phyloP scores from a whole-genome alignment of 2,113 vertebrate genomes.

The Hemibagrus wyckioides region DNA sequence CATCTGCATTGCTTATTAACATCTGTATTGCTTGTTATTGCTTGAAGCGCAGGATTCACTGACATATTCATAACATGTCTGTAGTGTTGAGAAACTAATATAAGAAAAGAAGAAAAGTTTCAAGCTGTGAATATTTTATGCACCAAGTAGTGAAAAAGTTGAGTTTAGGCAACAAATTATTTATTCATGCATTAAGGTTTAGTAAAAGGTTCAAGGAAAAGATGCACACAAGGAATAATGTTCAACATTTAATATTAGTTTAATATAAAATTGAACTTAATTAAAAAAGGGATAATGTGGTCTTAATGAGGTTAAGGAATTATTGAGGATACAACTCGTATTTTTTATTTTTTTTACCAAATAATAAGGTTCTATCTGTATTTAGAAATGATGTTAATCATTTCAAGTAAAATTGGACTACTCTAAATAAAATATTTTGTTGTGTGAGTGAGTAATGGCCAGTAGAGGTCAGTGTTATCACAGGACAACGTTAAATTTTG shows the following conservation, averaged over 20 bases:
- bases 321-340: not conserved
- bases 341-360: not conserved
- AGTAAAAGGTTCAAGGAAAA: not conserved
- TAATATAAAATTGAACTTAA: not conserved
- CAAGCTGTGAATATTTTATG: not conserved
- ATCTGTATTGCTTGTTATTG: not conserved
- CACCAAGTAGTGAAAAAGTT: not conserved
- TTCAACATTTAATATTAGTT: not conserved
- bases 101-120: not conserved
- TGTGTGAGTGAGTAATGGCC: not conserved
- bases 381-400: not conserved
- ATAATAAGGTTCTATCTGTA: not conserved
- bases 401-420: not conserved
- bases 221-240: too few species aligned
- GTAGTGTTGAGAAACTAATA: not conserved
- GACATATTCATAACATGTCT: not conserved
- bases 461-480: slow-evolving; percentile 48
- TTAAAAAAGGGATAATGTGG: not conserved
- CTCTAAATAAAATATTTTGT: not conserved
- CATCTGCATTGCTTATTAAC: not conserved
- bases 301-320: not conserved
- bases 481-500: not conserved
- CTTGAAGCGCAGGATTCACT: not conserved
- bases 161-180: not conserved
- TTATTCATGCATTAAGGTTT: not conserved